phyloP scores from a whole-genome alignment of 2,797 vertebrate genomes.

The Anolis apletophallus region DNA sequence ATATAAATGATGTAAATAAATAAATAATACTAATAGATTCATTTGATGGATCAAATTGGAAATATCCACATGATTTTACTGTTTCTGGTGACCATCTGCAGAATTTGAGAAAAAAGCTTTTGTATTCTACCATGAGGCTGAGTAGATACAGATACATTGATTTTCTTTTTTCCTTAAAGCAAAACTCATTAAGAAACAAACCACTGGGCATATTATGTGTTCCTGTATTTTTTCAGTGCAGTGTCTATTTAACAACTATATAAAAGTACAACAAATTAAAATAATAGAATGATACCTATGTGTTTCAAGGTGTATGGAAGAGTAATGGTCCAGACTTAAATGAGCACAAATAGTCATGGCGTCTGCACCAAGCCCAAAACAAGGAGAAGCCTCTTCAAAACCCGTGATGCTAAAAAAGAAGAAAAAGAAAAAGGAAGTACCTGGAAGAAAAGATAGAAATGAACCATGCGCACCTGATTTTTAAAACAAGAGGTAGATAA shows the following conservation, averaged over 20 bases:
- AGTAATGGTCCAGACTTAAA: background rate
- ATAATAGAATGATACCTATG: background rate
- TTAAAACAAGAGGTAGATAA: conserved; percentile 3
- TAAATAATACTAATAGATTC: no score
- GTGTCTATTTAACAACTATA: background rate
- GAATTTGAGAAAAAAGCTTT: background rate
- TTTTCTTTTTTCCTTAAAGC: background rate
- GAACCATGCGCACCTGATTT: background rate
- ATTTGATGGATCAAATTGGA: background rate
- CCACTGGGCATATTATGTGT: background rate
- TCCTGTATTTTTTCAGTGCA: background rate
- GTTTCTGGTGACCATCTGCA: background rate
- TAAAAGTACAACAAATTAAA: background rate
- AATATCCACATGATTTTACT: background rate
- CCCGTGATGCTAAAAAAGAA: background rate
- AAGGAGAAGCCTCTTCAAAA: background rate
- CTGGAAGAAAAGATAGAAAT: background rate
- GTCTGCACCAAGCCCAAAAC: background rate
- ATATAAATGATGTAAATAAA: no score
- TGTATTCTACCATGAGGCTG: background rate
- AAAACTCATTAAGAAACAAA: background rate
- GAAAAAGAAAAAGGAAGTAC: background rate
- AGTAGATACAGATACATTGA: background rate
- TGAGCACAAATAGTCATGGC: background rate
- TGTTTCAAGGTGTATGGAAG: conserved; percentile 4